Evolutionary conservation across 1,140 invertebrate species (phyloP).

Genomic region (Bombyx mandarina): DNA sequence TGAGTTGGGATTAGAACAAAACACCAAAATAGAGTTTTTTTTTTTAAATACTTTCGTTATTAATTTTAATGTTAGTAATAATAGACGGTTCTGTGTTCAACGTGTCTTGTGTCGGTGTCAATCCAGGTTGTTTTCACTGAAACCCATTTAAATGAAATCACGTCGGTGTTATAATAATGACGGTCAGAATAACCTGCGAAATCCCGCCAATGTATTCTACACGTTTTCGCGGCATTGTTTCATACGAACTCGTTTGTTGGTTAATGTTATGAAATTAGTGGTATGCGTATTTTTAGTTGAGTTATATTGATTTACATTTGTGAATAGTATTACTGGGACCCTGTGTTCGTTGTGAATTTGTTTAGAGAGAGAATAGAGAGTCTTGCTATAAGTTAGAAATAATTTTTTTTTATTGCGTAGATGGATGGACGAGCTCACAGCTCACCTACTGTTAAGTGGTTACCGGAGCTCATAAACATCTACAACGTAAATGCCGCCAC

Average conservation of each 20-base stretch:
- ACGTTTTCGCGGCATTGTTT: constrained; percentile 1
- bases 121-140: constrained; percentile 7
- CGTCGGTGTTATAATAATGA: constrained; percentile 12
- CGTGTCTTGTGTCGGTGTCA: not conserved
- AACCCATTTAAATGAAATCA: constrained; percentile 10
- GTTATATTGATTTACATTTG: too few species aligned
- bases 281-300: not conserved
- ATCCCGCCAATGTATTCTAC: constrained; percentile 6
- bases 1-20: too few species aligned
- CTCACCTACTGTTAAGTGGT: too few species aligned
- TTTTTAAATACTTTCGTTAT: not conserved
- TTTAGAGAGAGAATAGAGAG: too few species aligned
- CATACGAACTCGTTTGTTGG: not conserved
- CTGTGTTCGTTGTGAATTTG: too few species aligned
- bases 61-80: not conserved
- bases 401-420: too few species aligned
- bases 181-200: constrained; percentile 8
- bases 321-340: too few species aligned
- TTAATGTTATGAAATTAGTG: constrained; percentile 1
- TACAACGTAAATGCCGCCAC: too few species aligned
- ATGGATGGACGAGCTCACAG: too few species aligned
- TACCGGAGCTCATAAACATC: too few species aligned
- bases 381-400: too few species aligned
- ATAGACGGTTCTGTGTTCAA: not conserved
- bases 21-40: too few species aligned